phyloP scores from a whole-genome alignment of 2,113 vertebrate species.

The Tinamus guttatus region DNA sequence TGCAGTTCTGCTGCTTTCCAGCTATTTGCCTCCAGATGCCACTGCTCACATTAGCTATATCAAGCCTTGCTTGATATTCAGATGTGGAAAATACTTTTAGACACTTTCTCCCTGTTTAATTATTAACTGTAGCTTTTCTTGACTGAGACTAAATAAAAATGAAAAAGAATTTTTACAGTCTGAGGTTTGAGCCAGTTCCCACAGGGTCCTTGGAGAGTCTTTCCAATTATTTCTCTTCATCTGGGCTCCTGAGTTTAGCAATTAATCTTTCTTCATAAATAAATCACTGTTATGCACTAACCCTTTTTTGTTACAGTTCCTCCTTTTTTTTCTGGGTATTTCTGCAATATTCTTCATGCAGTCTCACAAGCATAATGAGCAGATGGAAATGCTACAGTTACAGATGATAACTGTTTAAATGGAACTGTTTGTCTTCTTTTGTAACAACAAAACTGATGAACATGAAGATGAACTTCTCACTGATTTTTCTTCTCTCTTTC shows the following conservation, averaged over 20 bases:
- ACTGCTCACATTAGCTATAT: background rate
- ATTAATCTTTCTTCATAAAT: conserved; percentile 34
- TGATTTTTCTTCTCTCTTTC: background rate
- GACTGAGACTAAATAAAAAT: conserved; percentile 34
- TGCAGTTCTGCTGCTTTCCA: background rate
- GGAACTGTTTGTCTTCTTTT: background rate
- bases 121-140: conserved; percentile 36
- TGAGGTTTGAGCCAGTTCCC: background rate
- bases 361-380: background rate
- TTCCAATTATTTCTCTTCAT: conserved; percentile 45
- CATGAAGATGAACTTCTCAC: background rate
- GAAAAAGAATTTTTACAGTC: background rate
- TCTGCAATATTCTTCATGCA: background rate
- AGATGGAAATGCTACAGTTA: background rate
- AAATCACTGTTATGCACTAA: conserved; percentile 1
- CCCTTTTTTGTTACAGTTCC: background rate
- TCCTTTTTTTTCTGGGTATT: background rate
- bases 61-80: background rate
- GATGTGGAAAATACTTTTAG: conserved; percentile 21
- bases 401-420: conserved; percentile 20
- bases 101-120: background rate
- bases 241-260: conserved; percentile 5
- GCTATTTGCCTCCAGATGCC: background rate
- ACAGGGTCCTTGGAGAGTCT: conserved; percentile 5
- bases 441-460: background rate